Evolutionary conservation across 2,113 vertebrate genomes (phyloP), one percentile per base, ranked within the genome.

Genomic region (Morone saxatilis): DNA sequence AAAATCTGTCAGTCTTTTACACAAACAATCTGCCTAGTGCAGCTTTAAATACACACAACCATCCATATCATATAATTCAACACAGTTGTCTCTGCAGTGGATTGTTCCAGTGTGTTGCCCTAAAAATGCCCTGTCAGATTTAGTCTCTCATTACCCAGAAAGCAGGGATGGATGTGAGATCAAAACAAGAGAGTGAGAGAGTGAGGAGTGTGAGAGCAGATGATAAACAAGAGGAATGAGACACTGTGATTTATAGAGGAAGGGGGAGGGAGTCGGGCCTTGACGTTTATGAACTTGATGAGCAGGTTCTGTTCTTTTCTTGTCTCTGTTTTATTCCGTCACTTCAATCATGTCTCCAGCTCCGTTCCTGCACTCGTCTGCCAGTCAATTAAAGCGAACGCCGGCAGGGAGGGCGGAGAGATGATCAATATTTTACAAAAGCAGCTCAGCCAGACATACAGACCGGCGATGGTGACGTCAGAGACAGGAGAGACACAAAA

Each of bases 261-360:
- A 76, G 59, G 17, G 45, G 72, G 80, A 67, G 78, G 68, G 72
- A 63, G 60, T 40, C 54, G 0, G 63, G 70, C 74, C 84, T 81
- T 57, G 89, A 81, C 40, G n/a, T 91, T 88, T 78, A 90, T 62
- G 80, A 89, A 79, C 87, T 43, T 40, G 89, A 86, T 36, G 40
- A 89, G 91, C 89, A 56, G 62, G 92, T 92, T 93, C 79, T 81
- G 78, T 80, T 88, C 72, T 71, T 62, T 65, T 81, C 82, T 71
- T 56, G 17, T 71, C 47, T 48, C 1, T 6, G 62, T 78, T 89
- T 82, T 81, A 80, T 71, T 87, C 70, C 1, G 51, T 57, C 77
- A 68, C 85, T 76, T 90, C 82, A 88, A 50, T 83, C 80, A 78
- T 74, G 25, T 82, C 54, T 13, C 56, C n/a, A 0, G 31, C 41